Evolutionary conservation across 64 coral and sea anemone species (phyloP), one percentile per base, ranked within the genome.

Genomic region (Montipora sp.): DNA sequence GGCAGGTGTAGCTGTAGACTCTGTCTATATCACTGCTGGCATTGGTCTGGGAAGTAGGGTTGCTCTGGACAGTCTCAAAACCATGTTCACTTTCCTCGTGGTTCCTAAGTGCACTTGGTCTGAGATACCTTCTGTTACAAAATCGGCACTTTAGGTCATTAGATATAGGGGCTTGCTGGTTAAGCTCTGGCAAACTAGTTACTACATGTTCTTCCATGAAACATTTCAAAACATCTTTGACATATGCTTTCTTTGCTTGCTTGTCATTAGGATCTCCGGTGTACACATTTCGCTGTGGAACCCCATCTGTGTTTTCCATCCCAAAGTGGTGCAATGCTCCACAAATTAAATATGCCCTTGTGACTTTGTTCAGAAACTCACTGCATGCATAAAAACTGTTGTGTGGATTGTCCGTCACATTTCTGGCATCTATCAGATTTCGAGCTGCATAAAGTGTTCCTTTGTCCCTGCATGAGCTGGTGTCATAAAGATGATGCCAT

Each of bases 351-450:
- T 92, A 96, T 48, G 88, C 93, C 80, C 79, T 88, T 18, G 55
- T 21, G 57, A 87, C 82, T 80, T 95, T 95, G 73, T 90, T n/a
- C 21, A 80, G 2, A 47, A 95, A 95, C 53, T 95, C 93, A 59
- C 47, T 48, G 5, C 80, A 73, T 23, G 93, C 88, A 87, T 95
- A 95, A 49, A 73, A 95, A 14, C 59, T 68, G 21, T 87, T 95
- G 50, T 95, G 80, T 0, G 93, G 93, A 47, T 90, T 81, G 84
- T 58, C 16, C 9, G 73, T 72, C 8, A 90, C 93, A 90, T 87
- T 95, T 66, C 93, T 51, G 23, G 94, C 94, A 89, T 95, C 83
- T 23, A 95, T 79, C 2, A 53, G 44, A 77, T 96, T 96, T 63
- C 87, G 23, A 0, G 24, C 24, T 5, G 87, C 91, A 90, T 93